phyloP scores from a whole-genome alignment of 1,140 invertebrate genomes.

The Gyrodactylus bullatarudis region DNA sequence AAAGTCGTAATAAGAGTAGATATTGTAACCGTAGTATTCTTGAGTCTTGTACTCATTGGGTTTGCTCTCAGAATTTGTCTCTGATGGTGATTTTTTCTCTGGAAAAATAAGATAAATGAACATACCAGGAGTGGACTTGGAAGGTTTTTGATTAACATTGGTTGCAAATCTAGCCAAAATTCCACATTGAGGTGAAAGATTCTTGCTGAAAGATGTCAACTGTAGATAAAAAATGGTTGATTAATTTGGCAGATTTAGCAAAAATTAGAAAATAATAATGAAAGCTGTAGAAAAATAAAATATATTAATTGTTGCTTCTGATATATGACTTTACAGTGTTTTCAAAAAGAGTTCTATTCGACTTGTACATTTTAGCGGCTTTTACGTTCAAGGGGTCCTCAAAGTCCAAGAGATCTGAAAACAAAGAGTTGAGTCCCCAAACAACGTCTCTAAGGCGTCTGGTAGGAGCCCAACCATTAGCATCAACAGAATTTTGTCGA shows the following conservation, averaged over 20 bases:
- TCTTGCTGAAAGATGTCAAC: too few species aligned
- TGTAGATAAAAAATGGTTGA: too few species aligned
- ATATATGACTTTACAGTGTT: not conserved
- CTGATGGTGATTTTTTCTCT: not conserved
- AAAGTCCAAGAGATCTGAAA: not conserved
- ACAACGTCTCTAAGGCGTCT: not conserved
- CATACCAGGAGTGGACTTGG: too few species aligned
- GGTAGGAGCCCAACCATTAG: not conserved
- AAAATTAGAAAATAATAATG: too few species aligned
- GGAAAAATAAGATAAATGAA: not conserved
- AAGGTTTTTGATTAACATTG: too few species aligned
- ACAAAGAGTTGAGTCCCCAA: not conserved
- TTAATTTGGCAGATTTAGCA: too few species aligned
- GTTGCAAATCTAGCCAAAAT: too few species aligned
- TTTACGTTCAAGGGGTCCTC: not conserved
- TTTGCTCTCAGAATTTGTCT: not conserved
- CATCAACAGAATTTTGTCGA: slow-evolving; percentile 33
- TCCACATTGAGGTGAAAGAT: too few species aligned
- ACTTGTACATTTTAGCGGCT: not conserved
- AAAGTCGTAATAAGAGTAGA: not conserved
- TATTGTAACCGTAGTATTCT: not conserved
- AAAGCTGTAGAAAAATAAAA: too few species aligned
- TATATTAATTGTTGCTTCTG: too few species aligned
- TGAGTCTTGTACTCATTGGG: not conserved
- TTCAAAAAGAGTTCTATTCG: not conserved